Evolutionary conservation across 2,113 vertebrate species (phyloP).

Genomic region (Hassar affinis): DNA sequence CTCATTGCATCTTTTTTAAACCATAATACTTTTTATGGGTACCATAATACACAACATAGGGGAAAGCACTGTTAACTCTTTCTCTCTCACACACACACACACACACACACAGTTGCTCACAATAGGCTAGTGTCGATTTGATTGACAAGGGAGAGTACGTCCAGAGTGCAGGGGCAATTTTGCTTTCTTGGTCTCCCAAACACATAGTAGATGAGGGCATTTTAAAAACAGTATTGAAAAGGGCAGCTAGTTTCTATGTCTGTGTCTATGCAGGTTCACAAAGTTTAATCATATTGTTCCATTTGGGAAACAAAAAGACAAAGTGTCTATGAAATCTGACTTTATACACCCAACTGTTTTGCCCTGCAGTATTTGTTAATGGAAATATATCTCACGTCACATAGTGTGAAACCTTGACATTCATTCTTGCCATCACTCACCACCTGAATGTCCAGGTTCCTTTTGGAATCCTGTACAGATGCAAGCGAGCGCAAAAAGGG

Average conservation of each 20-base stretch:
- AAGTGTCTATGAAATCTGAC: neutral
- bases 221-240: neutral
- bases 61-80: neutral
- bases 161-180: neutral
- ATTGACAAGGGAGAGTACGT: neutral
- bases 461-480: conserved; percentile 69
- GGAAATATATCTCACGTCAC: neutral
- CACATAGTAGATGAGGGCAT: neutral
- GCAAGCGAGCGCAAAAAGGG: conserved; percentile 84
- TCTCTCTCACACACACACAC: neutral
- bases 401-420: neutral
- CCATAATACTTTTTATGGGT: no score
- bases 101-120: no score
- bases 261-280: neutral
- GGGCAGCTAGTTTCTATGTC: neutral
- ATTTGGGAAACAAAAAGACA: neutral
- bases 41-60: neutral
- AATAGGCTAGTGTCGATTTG: neutral
- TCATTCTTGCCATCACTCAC: conserved; percentile 63
- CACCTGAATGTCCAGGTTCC: conserved; percentile 78
- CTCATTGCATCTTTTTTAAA: no score
- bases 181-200: neutral
- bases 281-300: neutral
- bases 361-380: neutral
- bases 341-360: neutral